phyloP scores from a whole-genome alignment of 37 sponge, comb jelly and placozoan species.

The Chondrosia reniformis region DNA sequence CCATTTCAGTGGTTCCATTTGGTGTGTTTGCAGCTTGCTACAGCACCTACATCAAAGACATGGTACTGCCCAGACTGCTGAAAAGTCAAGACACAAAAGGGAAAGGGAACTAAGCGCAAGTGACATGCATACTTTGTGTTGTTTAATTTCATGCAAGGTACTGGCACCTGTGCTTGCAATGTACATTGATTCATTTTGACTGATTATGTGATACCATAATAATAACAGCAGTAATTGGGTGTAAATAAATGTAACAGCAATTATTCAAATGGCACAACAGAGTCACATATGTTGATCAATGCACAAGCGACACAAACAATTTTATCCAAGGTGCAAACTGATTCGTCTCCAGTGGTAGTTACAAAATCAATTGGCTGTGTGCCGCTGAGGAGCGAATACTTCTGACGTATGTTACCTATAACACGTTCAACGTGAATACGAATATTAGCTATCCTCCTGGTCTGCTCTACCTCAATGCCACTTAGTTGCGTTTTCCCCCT shows the following conservation, averaged over 20 bases:
- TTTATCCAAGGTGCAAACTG: conserved; percentile 39
- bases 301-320: conserved; percentile 52
- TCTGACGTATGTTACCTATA: conserved; percentile 36
- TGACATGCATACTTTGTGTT: too few species aligned
- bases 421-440: conserved; percentile 55
- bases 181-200: too few species aligned
- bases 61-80: conserved; percentile 67
- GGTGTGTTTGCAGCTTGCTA: conserved; percentile 32
- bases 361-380: conserved; percentile 8
- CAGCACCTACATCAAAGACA: neutral
- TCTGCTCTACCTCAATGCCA: conserved; percentile 50
- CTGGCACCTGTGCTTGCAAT: too few species aligned
- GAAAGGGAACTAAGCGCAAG: conserved; percentile 18
- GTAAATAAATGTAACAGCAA: too few species aligned
- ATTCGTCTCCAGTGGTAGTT: neutral
- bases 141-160: too few species aligned
- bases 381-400: conserved; percentile 24
- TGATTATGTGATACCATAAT: too few species aligned
- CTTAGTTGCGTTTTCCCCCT: conserved; percentile 34
- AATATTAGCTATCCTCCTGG: conserved; percentile 36
- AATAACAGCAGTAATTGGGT: too few species aligned
- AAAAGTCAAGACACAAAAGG: conserved; percentile 17
- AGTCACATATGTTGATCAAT: conserved; percentile 38
- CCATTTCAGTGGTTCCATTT: conserved; percentile 44
- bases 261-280: conserved; percentile 54